Conservation (phyloP, 1,140 invertebrate species). For the Rhagoletis pomonella region DNA sequence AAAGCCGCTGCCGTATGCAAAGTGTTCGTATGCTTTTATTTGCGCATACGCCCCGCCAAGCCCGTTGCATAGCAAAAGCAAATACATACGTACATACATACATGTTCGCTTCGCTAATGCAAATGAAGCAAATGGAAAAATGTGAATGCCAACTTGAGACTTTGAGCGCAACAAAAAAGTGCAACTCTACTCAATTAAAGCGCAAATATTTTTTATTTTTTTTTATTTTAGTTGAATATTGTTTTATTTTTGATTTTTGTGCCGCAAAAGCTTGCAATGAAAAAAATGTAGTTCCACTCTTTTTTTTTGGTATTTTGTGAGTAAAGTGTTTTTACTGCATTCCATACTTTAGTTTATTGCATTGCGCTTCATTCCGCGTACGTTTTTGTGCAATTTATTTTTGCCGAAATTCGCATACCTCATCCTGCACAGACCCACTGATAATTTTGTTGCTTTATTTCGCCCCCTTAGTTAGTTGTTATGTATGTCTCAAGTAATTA, state of each 20-base stretch:
- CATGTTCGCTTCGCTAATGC: neutral
- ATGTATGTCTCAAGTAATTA: neutral
- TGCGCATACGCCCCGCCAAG: constrained; percentile 12
- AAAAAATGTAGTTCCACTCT: neutral
- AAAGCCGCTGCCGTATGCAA: constrained; percentile 11
- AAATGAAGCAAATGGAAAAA: no score
- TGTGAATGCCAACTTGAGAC: neutral
- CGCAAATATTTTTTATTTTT: constrained; percentile 16
- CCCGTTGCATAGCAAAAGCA: neutral
- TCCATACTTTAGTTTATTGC: neutral
- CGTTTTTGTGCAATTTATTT: neutral
- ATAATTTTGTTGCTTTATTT: neutral
- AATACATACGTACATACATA: neutral
- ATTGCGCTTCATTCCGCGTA: neutral
- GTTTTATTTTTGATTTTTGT: neutral
- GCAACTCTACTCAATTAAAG: constrained; percentile 38
- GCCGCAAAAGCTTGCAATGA: neutral
- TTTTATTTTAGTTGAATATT: neutral
- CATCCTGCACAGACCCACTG: neutral
- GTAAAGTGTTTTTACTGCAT: neutral
- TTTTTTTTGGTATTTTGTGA: constrained; percentile 36
- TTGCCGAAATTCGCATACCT: neutral
- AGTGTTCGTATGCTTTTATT: neutral
- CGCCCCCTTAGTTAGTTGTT: neutral
- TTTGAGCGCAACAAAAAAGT: constrained; percentile 18